Evolutionary conservation across 2,888 invertebrate species (phyloP).

Genomic region (Panopea generosa): DNA sequence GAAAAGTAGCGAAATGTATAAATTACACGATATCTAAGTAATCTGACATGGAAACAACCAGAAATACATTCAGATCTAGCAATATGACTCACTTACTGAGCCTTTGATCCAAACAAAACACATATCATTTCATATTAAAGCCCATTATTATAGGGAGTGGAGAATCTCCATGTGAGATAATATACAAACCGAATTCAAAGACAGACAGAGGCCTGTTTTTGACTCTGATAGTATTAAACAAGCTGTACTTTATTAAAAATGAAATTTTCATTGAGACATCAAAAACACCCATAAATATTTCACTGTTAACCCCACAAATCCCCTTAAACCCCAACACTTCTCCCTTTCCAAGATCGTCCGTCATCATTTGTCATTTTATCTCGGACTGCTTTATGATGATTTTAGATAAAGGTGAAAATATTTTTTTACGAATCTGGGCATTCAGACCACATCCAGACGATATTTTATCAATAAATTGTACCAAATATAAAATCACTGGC

Average conservation of each 20-base stretch:
- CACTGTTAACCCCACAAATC: slow-evolving; percentile 46
- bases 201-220: no score
- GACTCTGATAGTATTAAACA: background rate
- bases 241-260: slow-evolving; percentile 25
- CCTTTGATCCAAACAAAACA: slow-evolving; percentile 36
- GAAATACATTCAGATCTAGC: slow-evolving; percentile 17
- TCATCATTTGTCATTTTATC: slow-evolving; percentile 37
- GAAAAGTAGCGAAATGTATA: no score
- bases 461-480: slow-evolving; percentile 53
- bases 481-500: slow-evolving; percentile 44
- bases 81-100: slow-evolving; percentile 17
- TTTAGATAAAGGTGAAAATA: slow-evolving; percentile 31
- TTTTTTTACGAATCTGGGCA: slow-evolving; percentile 38
- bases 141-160: background rate
- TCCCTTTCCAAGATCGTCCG: slow-evolving; percentile 13
- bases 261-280: slow-evolving; percentile 30
- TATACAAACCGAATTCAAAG: no score
- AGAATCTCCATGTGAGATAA: no score
- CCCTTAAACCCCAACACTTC: slow-evolving; percentile 22
- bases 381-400: slow-evolving; percentile 45
- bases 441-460: slow-evolving; percentile 25
- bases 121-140: slow-evolving; percentile 8
- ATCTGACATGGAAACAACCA: no score
- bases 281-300: slow-evolving; percentile 33
- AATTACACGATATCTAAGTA: no score